Conservation (phyloP, 2,888 invertebrate genomes). For the Ariolimax columbianus region DNA sequence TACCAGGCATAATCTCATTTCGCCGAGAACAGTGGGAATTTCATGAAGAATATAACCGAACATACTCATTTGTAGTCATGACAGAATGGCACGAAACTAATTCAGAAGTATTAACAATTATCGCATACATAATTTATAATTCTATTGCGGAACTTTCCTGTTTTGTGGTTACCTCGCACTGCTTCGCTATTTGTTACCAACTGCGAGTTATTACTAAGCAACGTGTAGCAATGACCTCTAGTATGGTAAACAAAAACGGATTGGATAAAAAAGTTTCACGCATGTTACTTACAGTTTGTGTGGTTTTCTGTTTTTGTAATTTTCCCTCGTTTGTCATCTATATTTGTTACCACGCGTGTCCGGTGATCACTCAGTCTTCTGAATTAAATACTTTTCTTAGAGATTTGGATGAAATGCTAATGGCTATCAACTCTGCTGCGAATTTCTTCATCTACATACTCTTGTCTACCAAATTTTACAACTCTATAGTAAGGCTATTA, state of each 20-base stretch:
- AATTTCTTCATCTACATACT: constrained; percentile 28
- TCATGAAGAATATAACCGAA: neutral
- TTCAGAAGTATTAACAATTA: neutral
- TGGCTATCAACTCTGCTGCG: neutral
- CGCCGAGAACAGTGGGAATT: neutral
- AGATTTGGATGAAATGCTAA: constrained; percentile 7
- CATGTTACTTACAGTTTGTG: constrained; percentile 25
- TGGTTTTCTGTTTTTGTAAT: neutral
- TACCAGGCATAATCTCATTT: neutral
- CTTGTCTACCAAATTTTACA: constrained; percentile 22
- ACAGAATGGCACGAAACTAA: neutral
- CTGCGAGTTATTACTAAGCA: neutral
- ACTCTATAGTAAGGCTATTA: neutral
- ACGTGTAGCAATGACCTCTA: neutral
- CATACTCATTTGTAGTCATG: neutral
- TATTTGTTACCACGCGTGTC: neutral
- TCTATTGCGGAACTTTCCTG: neutral
- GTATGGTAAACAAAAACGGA: no score
- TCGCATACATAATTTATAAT: neutral
- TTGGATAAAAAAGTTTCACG: neutral
- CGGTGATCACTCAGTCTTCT: neutral
- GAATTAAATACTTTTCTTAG: neutral
- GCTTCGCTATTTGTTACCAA: neutral
- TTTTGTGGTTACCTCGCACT: neutral
- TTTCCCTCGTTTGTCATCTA: neutral